Evolutionary conservation across 1,140 invertebrate species (phyloP).

Genomic region (Nasonia longicornis): DNA sequence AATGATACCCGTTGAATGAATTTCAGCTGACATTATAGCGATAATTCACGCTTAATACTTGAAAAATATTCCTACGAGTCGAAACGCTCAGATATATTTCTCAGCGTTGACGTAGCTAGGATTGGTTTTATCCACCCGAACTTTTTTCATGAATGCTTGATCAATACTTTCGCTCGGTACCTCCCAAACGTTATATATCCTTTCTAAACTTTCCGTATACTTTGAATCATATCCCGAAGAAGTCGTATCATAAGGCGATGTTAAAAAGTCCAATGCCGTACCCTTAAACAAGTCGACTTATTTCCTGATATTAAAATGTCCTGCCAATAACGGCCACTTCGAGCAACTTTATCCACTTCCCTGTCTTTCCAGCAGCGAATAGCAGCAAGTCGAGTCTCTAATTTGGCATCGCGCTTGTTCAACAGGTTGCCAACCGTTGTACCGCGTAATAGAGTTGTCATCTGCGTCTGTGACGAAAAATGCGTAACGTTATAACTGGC

Average conservation of each 20-base stretch:
- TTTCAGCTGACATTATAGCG: too few species aligned
- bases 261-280: not conserved
- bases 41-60: too few species aligned
- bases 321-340: too few species aligned
- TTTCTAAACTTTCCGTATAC: not conserved
- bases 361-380: not conserved
- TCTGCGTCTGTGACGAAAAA: not conserved
- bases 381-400: not conserved
- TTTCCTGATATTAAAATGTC: too few species aligned
- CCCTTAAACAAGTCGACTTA: too few species aligned
- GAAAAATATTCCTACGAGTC: too few species aligned
- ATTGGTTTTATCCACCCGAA: not conserved
- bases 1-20: not conserved
- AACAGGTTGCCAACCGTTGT: not conserved
- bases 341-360: not conserved
- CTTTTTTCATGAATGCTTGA: slow-evolving; percentile 6
- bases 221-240: not conserved
- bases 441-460: not conserved
- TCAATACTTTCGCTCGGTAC: not conserved
- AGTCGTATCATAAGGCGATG: not conserved
- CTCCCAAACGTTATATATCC: not conserved
- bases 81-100: too few species aligned
- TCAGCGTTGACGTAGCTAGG: too few species aligned
- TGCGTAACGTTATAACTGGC: too few species aligned
- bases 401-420: too few species aligned